A percentile compares a stretch with the other conserved stretches of the same genome.
These are phyloP conservation scores for Saccopteryx leptura DNA, from an alignment of 2,113 vertebrate genomes.

Conservation along the genomic window DNA sequence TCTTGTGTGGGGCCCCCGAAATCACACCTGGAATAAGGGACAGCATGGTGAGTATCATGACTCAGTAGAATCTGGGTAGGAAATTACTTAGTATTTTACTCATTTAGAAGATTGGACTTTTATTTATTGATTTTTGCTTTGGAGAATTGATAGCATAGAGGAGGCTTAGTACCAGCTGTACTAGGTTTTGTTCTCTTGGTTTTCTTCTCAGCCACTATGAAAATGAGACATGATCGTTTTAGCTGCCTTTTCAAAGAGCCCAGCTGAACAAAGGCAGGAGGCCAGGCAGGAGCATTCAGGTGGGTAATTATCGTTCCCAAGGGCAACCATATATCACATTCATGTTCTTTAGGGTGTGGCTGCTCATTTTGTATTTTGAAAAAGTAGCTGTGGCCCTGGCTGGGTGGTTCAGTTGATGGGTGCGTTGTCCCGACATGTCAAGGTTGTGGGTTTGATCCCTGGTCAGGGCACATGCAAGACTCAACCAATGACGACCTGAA, in stretches of 20 bases:
- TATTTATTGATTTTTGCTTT: slow-evolving; percentile 54
- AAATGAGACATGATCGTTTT: slow-evolving; percentile 81
- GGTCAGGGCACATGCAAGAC: no score
- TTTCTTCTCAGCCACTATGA: slow-evolving; percentile 73
- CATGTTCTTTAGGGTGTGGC: slow-evolving; percentile 4
- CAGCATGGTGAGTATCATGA: not conserved
- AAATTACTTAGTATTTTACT: slow-evolving; percentile 71
- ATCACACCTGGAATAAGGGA: not conserved
- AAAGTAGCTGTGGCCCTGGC: not conserved
- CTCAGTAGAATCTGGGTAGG: slow-evolving; percentile 55
- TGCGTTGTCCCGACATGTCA: no score
- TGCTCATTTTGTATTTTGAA: slow-evolving; percentile 64
- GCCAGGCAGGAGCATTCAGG: slow-evolving; percentile 72
- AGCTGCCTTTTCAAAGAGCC: slow-evolving; percentile 73
- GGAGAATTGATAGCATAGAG: slow-evolving; percentile 67
- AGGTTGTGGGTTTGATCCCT: no score
- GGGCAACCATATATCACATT: slow-evolving; percentile 67
- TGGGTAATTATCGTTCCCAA: not conserved
- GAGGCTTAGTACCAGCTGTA: slow-evolving; percentile 75
- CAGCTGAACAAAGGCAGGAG: slow-evolving; percentile 76
- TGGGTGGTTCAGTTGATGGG: no score
- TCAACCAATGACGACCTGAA: no score
- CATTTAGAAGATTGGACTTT: not conserved
- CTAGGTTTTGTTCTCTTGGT: slow-evolving; percentile 55
- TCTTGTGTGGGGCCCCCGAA: not conserved